These are phyloP conservation scores for Hyposmocoma kahamanoa DNA, from an alignment of 1,140 invertebrate genomes.

Conservation along the genomic window DNA sequence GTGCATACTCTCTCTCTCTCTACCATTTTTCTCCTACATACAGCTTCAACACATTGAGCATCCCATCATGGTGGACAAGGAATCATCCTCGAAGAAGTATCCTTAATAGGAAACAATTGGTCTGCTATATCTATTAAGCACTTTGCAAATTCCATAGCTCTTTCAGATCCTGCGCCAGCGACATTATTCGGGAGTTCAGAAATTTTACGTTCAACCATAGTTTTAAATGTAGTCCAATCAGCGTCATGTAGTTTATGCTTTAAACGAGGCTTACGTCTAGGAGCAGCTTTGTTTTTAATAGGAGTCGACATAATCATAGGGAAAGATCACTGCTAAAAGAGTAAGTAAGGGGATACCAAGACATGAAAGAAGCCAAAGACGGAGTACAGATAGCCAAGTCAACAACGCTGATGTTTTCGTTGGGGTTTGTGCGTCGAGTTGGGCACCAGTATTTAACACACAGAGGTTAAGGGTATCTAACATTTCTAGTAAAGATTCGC, in stretches of 20 bases:
- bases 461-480: slow-evolving; percentile 3
- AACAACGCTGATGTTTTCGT: not conserved
- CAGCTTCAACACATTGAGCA: not conserved
- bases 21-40: not conserved
- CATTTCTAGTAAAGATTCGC: not conserved
- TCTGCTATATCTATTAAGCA: not conserved
- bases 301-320: slow-evolving; percentile 3
- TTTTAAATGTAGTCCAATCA: not conserved
- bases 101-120: not conserved
- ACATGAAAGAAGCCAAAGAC: not conserved
- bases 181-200: not conserved
- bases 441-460: slow-evolving; percentile 4
- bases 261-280: not conserved
- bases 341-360: not conserved
- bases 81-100: not conserved
- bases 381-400: slow-evolving; percentile 5
- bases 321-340: slow-evolving; percentile 8
- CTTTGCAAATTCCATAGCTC: not conserved
- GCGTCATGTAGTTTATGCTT: not conserved
- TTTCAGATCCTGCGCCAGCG: not conserved
- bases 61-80: slow-evolving; percentile 11
- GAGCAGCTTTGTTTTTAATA: not conserved
- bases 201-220: not conserved
- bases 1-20: not conserved
- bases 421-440: not conserved